Percentiles rank a stretch among this genome's conserved stretches.
phyloP scores from a whole-genome alignment of 2,797 vertebrate genomes.

The Rhincodon typus region DNA sequence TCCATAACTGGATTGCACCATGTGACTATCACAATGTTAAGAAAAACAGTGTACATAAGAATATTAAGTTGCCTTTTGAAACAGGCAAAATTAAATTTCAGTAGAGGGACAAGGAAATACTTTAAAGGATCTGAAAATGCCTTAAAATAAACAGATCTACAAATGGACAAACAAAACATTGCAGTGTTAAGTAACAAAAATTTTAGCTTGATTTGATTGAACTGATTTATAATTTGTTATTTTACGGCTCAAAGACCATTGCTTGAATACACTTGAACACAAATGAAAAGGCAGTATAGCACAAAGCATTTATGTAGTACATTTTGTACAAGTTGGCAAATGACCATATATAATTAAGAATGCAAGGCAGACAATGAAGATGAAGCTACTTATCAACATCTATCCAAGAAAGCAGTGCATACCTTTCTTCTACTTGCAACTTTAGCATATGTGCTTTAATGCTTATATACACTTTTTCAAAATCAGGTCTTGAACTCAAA shows the following conservation, averaged over 20 bases:
- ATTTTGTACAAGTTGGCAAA: neutral
- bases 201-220: neutral
- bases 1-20: neutral
- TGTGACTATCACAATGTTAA: neutral
- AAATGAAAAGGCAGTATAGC: neutral
- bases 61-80: neutral
- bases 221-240: neutral
- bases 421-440: neutral
- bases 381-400: neutral
- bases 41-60: neutral
- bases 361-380: neutral
- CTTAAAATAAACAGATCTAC: neutral
- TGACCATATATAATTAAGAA: neutral
- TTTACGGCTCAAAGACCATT: neutral
- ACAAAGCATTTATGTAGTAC: neutral
- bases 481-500: neutral
- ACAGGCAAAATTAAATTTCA: neutral
- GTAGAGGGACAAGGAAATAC: neutral
- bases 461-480: neutral
- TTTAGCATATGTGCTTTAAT: neutral
- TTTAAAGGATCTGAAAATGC: neutral
- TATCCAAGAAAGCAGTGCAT: neutral
- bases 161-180: neutral
- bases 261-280: neutral
- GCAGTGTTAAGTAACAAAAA: neutral